Evolutionary conservation across 1,140 invertebrate genomes (phyloP).

Genomic region (Brachionus sp.): DNA sequence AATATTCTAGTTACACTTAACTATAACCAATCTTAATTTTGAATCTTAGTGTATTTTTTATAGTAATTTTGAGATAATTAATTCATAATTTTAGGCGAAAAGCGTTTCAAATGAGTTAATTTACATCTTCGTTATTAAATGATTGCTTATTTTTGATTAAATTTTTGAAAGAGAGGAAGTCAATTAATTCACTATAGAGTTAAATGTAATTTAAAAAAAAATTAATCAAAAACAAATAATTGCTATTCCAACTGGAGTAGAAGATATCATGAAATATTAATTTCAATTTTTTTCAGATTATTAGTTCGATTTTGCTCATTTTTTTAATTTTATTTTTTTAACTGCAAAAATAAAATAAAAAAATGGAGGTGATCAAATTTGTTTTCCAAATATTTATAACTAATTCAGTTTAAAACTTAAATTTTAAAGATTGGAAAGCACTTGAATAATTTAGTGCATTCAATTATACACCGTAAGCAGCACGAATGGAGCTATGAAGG

Average conservation of each 20-base stretch:
- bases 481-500: slow-evolving; percentile 39
- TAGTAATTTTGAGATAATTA: background rate
- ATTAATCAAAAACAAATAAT: background rate
- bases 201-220: background rate
- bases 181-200: background rate
- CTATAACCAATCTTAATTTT: background rate
- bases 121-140: background rate
- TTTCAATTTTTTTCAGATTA: background rate
- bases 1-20: background rate
- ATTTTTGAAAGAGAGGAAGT: background rate
- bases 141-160: background rate
- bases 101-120: background rate
- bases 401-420: background rate
- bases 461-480: slow-evolving; percentile 23
- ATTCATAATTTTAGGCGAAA: background rate
- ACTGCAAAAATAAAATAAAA: background rate
- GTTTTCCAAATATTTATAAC: background rate
- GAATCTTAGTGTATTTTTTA: background rate
- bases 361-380: slow-evolving; percentile 8
- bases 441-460: slow-evolving; percentile 2
- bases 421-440: background rate
- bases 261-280: background rate
- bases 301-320: background rate
- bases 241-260: background rate
- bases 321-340: background rate